Evolutionary conservation across 2,113 vertebrate genomes (phyloP).

Genomic region (Anseranas semipalmata): DNA sequence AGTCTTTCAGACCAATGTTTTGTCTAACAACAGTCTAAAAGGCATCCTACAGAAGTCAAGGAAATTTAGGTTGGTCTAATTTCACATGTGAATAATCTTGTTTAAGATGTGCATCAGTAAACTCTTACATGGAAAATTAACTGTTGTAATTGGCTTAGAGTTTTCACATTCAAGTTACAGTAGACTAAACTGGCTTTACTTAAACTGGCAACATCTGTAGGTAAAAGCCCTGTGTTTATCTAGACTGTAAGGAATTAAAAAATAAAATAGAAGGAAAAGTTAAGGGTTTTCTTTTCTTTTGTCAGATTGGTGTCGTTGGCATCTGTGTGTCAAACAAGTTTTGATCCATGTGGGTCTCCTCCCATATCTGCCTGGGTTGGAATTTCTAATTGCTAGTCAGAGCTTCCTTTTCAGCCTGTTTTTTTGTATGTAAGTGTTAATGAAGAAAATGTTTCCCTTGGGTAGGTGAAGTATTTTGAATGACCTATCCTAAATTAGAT

Average conservation of each 20-base stretch:
- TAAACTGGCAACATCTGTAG: neutral
- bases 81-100: neutral
- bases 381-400: conserved; percentile 70
- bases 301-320: conserved; percentile 70
- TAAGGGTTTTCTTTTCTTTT: conserved; percentile 69
- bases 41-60: neutral
- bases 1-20: neutral
- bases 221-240: conserved; percentile 35
- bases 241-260: conserved; percentile 54
- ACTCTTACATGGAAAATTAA: neutral
- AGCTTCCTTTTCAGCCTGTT: conserved; percentile 69
- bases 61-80: neutral
- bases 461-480: conserved; percentile 54
- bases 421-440: conserved; percentile 72
- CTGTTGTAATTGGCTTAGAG: neutral
- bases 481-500: conserved; percentile 58
- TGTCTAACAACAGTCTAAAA: neutral
- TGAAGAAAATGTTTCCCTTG: conserved; percentile 61
- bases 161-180: neutral
- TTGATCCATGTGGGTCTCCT: conserved; percentile 72
- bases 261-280: conserved; percentile 46
- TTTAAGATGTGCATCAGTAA: neutral
- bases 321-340: conserved; percentile 71
- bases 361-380: conserved; percentile 68
- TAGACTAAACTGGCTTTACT: neutral